A percentile compares a stretch with the other conserved stretches of the same genome.
These are phyloP conservation scores for Epinotia nisella DNA, from an alignment of 2,888 invertebrate genomes.

Conservation along the genomic window DNA sequence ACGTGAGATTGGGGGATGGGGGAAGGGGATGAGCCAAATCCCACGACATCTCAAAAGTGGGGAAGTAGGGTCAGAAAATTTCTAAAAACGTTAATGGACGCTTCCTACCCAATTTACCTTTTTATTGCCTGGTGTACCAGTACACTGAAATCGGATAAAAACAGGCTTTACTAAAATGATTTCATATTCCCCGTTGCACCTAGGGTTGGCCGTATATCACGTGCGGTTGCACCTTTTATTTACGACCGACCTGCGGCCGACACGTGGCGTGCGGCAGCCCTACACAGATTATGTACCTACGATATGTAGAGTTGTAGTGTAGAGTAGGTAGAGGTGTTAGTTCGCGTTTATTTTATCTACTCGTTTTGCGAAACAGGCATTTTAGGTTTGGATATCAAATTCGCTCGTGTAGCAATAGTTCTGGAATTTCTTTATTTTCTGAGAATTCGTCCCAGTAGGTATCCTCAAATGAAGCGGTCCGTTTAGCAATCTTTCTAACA, in stretches of 20 bases:
- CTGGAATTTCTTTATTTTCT: too few species aligned
- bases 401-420: too few species aligned
- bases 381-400: too few species aligned
- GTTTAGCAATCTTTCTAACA: not conserved
- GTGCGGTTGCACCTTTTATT: slow-evolving; percentile 65
- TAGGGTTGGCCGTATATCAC: slow-evolving; percentile 50
- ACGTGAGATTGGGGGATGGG: too few species aligned
- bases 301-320: not conserved
- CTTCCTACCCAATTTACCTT: too few species aligned
- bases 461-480: too few species aligned
- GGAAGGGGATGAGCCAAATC: too few species aligned
- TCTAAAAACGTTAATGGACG: too few species aligned
- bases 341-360: not conserved
- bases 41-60: too few species aligned
- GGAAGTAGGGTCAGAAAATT: too few species aligned
- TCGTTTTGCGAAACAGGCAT: not conserved
- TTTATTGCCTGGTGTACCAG: not conserved
- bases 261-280: slow-evolving; percentile 45
- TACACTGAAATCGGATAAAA: not conserved
- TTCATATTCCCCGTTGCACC: slow-evolving; percentile 33
- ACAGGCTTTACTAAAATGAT: slow-evolving; percentile 4
- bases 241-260: slow-evolving; percentile 59
- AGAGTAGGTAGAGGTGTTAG: not conserved
- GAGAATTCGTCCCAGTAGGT: too few species aligned
- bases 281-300: not conserved